phyloP scores from a whole-genome alignment of 2,113 vertebrate species.

The Melanostigma gelatinosum region DNA sequence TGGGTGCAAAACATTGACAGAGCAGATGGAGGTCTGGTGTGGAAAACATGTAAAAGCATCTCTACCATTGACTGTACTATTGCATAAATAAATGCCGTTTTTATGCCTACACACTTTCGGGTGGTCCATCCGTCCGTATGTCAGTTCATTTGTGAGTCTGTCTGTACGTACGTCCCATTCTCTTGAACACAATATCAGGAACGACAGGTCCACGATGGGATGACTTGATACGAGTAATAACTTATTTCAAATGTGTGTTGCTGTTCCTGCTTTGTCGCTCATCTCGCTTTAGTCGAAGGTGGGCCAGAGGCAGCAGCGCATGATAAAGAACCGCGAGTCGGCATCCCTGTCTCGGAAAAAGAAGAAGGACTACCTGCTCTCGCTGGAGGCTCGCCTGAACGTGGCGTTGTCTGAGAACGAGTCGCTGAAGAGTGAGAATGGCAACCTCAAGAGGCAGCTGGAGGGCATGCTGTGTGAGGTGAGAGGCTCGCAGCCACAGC shows the following conservation, averaged over 20 bases:
- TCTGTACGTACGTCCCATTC: not conserved
- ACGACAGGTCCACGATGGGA: conserved; percentile 1
- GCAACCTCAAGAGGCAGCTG: conserved; percentile 89
- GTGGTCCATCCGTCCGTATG: not conserved
- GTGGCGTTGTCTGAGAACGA: conserved; percentile 90
- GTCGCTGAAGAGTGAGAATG: conserved; percentile 92
- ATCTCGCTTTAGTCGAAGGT: conserved; percentile 82
- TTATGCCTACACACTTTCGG: not conserved
- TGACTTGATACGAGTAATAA: conserved; percentile 9
- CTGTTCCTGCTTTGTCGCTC: conserved; percentile 6
- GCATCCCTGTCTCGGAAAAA: conserved; percentile 94
- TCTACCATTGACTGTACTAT: not conserved
- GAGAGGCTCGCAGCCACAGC: conserved; percentile 9
- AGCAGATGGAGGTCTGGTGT: conserved; percentile 2
- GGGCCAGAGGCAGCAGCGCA: conserved; percentile 90
- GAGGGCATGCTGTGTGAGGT: conserved; percentile 92
- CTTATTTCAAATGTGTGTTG: conserved; percentile 6
- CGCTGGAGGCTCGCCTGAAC: conserved; percentile 89
- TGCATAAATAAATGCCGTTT: not conserved
- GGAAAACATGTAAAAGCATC: not conserved
- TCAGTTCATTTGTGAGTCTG: not conserved
- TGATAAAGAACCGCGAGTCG: conserved; percentile 98
- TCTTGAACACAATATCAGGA: not conserved
- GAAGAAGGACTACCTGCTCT: conserved; percentile 94
- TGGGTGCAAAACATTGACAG: not conserved